Base-by-base conservation (phyloP, 2,888 invertebrate genomes). In the Axea sp. region DNA sequence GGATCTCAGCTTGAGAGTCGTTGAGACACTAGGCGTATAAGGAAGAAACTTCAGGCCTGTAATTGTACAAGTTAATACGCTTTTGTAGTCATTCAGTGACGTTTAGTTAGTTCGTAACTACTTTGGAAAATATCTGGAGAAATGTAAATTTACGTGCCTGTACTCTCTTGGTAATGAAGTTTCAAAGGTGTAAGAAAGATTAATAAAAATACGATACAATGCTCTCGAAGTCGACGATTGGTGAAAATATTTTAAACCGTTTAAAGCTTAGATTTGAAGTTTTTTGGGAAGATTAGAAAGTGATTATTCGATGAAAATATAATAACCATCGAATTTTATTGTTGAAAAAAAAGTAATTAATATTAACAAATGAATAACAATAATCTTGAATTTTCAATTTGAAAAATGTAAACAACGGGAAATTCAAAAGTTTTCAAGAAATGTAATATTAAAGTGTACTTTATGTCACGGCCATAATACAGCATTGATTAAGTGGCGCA, bases 1-100 rank as follows among this genome's bases (percentile, higher is more conserved):
- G 19, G 31, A 22, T 26, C 12, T 49, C 49, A 15, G 8, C 8
- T 35, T 51, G 39, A 26, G 37, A 67, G 39, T 67, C 57, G 67
- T 57, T 57, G 67, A 62, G 49, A 22, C 49, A 30, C 19, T 11
- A 22, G 7, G 43, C 12, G 30, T 47, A 47, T 30, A 30, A 24
- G 49, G 24, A 17, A n/a, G 2, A 5, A 55, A 37, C 47, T 67
- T 49, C 17, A 17, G 14, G 19, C 5, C 8, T 11, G 17, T 64
- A 51, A 51, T 65, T 65, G 51, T 26, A 24, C 33, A 19, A 43
- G 53, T 65, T 53, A 53, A 65, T 65, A 53, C 53, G 53, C 37
- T 53, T 64, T 53, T 64, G 64, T 43, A 53, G 22, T 35, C 45
- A 17, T 41, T 62, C 24, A 51, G 62, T 51, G 51, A n/a, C n/a